Conservation (phyloP, 2,888 invertebrate genomes). For the Reticulitermes lucifugus region DNA sequence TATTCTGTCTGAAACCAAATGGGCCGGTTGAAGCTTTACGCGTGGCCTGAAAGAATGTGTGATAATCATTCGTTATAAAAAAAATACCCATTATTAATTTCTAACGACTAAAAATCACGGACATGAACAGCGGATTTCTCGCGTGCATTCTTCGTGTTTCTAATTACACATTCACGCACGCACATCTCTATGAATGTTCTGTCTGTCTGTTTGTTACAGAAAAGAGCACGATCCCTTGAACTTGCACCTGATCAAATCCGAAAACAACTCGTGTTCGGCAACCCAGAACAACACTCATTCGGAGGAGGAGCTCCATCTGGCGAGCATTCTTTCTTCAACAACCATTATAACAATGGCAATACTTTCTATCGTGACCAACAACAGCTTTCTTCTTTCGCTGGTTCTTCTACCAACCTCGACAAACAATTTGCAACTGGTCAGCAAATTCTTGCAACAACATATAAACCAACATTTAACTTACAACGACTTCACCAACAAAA, state of each 20-base stretch:
- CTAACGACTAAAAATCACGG: no score
- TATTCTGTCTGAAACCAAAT: no score
- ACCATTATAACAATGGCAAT: constrained; percentile 23
- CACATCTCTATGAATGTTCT: constrained; percentile 45
- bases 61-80: no score
- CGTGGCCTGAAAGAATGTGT: no score
- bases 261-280: constrained; percentile 42
- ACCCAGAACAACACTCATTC: constrained; percentile 30
- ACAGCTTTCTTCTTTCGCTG: constrained; percentile 29
- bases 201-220: constrained; percentile 56
- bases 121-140: no score
- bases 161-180: neutral
- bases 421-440: neutral
- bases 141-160: neutral
- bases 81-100: no score
- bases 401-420: constrained; percentile 8
- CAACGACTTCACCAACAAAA: constrained; percentile 55
- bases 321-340: constrained; percentile 31
- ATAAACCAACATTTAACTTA: constrained; percentile 40
- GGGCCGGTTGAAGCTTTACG: no score
- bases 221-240: constrained; percentile 54
- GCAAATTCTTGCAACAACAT: constrained; percentile 48
- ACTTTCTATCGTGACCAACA: constrained; percentile 52
- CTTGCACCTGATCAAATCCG: constrained; percentile 47
- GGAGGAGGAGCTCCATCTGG: constrained; percentile 2